A percentile compares a stretch with the other conserved stretches of the same genome.
Conservation (phyloP, 2,888 invertebrate genomes). For the Pyrochroa serraticornis region DNA sequence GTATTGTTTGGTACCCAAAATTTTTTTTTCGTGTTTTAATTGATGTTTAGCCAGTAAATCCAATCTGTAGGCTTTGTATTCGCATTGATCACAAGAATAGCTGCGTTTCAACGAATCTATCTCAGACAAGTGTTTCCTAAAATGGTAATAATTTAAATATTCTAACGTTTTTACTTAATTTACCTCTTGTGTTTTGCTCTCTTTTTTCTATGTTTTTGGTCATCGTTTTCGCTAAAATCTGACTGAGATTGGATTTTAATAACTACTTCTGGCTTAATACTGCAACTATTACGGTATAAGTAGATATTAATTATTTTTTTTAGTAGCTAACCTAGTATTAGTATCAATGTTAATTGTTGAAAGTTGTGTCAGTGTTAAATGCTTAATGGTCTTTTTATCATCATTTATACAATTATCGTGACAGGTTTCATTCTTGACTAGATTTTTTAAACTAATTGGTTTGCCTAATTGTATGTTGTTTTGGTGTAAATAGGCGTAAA, state of each 20-base stretch:
- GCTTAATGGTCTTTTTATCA: too few relatives aligned
- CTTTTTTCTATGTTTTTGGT: not conserved
- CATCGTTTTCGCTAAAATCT: too few relatives aligned
- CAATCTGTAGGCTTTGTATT: conserved; percentile 11
- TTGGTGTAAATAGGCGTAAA: conserved; percentile 12
- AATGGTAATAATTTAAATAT: not conserved
- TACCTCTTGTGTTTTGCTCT: not conserved
- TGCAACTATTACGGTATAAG: too few relatives aligned
- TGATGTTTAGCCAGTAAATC: conserved; percentile 8
- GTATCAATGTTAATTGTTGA: too few relatives aligned
- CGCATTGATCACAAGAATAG: conserved; percentile 9
- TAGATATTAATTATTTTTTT: too few relatives aligned
- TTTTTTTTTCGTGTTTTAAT: conserved; percentile 10
- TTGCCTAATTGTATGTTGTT: conserved; percentile 6
- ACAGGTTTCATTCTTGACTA: too few relatives aligned
- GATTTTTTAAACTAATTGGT: conserved; percentile 5
- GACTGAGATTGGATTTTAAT: too few relatives aligned
- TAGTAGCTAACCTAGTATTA: too few relatives aligned
- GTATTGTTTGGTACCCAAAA: conserved; percentile 3
- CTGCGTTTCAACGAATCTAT: conserved; percentile 9
- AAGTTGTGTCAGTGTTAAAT: not conserved
- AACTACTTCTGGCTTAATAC: too few relatives aligned
- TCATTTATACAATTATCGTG: too few relatives aligned
- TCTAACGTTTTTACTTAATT: not conserved
- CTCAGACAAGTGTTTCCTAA: too few relatives aligned